Base-by-base conservation (phyloP, 1,140 invertebrate species). In the Epicauta chinensis region DNA sequence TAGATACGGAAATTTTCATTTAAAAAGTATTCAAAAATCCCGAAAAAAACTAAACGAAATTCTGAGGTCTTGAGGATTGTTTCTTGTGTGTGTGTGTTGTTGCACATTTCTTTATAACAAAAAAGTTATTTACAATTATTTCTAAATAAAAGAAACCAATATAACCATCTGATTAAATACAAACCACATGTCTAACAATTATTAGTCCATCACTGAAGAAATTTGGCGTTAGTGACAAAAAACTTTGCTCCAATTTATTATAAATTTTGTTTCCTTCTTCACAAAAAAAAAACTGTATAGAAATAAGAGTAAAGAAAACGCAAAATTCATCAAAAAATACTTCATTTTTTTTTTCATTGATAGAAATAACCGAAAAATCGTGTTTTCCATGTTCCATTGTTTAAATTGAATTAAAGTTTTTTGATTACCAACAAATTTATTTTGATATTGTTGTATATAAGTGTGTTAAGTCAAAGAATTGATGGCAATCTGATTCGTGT, bases 101-200 rank as follows among this genome's bases (percentile, higher is more conserved):
- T 12, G 35, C n/a, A 36, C 5, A 6, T 13, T 36, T 36, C 10
- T 15, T 11, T 34, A 1, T 9, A 34, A n/a, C 10, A 34, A 34
- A 34, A 49, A 49, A 39, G 30, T 15, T 49, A 49, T 49, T 38
- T 49, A 49, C 46, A 49, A 48, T 29, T 5, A 5, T 34, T 11
- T 34, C 32, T 3, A 34, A n/a, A 34, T 34, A 34, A 34, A 11
- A 34, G 11, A 34, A 34, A 34, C 32, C 37, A 42, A 38, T 16
- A 14, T 37, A 48, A 37, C 47, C 39, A 42, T 51, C 14, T 51
- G 49, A 51, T 51, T 16, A 51, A 51, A 51, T 51, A 51, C 49
- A 51, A 51, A 51, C 49, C 49, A 51, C 38, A 42, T 42, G 36
- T 51, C 39, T 51, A 51, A 51, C 41, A 51, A 49, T 37, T 49